Evolutionary conservation across 2,113 vertebrate species (phyloP).

Genomic region (Elaphurus davidianus): DNA sequence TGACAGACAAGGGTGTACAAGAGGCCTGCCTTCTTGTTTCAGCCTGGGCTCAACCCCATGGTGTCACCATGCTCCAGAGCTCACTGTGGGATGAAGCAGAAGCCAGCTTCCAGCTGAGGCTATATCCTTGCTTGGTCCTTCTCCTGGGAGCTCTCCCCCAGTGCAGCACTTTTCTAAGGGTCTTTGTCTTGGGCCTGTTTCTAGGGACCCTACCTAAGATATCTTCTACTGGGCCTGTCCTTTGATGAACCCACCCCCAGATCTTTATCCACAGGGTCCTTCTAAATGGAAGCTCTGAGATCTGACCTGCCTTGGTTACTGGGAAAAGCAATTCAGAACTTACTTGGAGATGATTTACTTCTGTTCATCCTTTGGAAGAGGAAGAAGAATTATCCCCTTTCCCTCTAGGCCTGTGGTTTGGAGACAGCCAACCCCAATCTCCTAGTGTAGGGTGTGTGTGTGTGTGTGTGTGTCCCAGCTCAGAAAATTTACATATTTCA

Average conservation of each 20-base stretch:
- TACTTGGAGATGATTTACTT: background rate
- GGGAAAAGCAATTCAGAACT: background rate
- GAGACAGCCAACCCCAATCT: background rate
- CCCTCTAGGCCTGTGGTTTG: background rate
- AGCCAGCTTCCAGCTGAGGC: background rate
- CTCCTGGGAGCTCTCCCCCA: background rate
- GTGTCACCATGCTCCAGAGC: background rate
- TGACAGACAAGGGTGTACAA: background rate
- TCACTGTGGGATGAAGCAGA: background rate
- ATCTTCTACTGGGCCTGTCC: background rate
- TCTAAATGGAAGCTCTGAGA: background rate
- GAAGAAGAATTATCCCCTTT: background rate
- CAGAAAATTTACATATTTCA: background rate
- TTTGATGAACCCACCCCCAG: background rate
- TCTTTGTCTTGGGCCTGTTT: background rate
- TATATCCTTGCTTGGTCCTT: background rate
- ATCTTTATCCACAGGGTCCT: background rate
- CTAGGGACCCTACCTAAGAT: background rate
- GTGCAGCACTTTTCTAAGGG: background rate
- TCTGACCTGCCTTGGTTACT: background rate
- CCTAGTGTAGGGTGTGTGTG: background rate
- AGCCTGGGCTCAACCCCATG: background rate
- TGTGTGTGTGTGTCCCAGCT: background rate
- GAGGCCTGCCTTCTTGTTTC: background rate
- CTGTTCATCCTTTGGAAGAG: background rate